A percentile compares a stretch with the other conserved stretches of the same genome.
These are phyloP conservation scores for Trichopria drosophilae DNA, from an alignment of 2,888 invertebrate species.

Conservation along the genomic window DNA sequence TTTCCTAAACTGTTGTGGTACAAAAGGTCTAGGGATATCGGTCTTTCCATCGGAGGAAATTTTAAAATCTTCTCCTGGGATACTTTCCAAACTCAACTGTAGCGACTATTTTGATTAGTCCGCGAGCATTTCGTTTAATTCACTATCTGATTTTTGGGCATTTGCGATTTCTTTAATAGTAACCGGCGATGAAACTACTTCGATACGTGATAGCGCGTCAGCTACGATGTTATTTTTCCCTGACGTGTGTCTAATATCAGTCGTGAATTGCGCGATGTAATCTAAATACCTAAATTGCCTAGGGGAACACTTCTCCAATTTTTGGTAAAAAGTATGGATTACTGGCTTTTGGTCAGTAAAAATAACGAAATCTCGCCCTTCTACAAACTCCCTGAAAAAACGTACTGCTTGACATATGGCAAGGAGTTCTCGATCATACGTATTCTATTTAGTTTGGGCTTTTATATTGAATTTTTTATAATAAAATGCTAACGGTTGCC, in stretches of 20 bases:
- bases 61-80: neutral
- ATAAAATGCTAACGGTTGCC: conserved; percentile 41
- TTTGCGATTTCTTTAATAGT: too few relatives aligned
- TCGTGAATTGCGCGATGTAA: too few relatives aligned
- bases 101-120: conserved; percentile 1
- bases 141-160: conserved; percentile 3
- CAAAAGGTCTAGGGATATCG: neutral
- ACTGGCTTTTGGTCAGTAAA: conserved; percentile 32
- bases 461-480: conserved; percentile 36
- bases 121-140: too few relatives aligned
- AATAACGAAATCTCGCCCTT: conserved; percentile 26
- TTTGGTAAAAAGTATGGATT: conserved; percentile 13
- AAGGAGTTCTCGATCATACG: conserved; percentile 40
- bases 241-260: conserved; percentile 15
- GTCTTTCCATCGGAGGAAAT: conserved; percentile 21
- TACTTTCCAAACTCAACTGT: conserved; percentile 5
- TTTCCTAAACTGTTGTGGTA: neutral
- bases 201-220: conserved; percentile 23
- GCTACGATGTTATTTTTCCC: conserved; percentile 26
- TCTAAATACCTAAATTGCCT: too few relatives aligned
- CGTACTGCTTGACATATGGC: conserved; percentile 37
- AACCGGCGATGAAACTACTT: conserved; percentile 4
- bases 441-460: conserved; percentile 39
- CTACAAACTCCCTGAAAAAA: conserved; percentile 36
- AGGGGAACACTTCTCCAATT: conserved; percentile 22